Conservation (phyloP, 2,113 vertebrate genomes). For the Notarius quadriscutis region DNA sequence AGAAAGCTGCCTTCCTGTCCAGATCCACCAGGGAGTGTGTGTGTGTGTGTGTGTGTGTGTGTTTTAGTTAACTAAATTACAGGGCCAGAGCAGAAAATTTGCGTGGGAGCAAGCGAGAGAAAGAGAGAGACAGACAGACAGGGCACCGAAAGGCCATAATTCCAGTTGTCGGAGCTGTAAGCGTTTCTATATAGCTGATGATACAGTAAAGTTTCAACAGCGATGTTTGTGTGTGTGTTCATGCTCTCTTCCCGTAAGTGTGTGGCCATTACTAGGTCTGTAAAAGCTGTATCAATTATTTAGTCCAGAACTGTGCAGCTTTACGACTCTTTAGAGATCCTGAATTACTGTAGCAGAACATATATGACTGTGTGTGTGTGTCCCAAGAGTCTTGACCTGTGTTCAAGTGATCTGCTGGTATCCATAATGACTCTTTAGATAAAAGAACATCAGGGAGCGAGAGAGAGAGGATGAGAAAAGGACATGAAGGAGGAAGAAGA, state of each 20-base stretch:
- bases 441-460: conserved; percentile 1
- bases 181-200: conserved; percentile 29
- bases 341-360: conserved; percentile 30
- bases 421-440: conserved; percentile 10
- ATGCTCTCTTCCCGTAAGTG: conserved; percentile 46
- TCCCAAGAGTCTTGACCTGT: conserved; percentile 33
- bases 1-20: conserved; percentile 39
- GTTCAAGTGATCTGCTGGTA: conserved; percentile 3
- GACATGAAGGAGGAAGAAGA: background rate
- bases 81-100: conserved; percentile 43
- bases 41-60: conserved; percentile 31
- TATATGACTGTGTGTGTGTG: conserved; percentile 36
- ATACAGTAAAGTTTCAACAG: conserved; percentile 9
- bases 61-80: conserved; percentile 49
- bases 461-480: background rate
- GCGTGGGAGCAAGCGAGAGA: conserved; percentile 37
- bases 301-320: conserved; percentile 39
- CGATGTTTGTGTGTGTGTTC: conserved; percentile 34
- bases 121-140: conserved; percentile 35
- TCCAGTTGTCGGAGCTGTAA: conserved; percentile 34
- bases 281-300: conserved; percentile 60
- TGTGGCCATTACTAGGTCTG: conserved; percentile 48
- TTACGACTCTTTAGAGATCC: conserved; percentile 34
- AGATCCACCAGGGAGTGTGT: conserved; percentile 56
- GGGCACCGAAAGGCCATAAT: conserved; percentile 46